Evolutionary conservation across 2,888 invertebrate genomes (phyloP).

Genomic region (Thera obeliscata): DNA sequence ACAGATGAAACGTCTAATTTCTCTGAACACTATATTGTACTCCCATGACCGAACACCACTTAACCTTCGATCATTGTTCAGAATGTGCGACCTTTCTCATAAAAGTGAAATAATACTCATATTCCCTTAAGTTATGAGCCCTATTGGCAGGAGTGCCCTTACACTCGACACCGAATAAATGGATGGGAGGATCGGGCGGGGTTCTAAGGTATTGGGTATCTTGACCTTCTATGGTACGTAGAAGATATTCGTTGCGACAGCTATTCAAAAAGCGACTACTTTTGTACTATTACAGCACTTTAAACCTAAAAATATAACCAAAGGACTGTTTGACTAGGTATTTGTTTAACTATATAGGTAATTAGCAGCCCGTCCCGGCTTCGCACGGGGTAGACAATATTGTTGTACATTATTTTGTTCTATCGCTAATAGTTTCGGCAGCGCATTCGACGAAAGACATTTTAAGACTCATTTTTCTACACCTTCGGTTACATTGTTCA

Average conservation of each 20-base stretch:
- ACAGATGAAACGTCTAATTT: too few species aligned
- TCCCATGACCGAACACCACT: conserved; percentile 8
- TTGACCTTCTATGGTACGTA: neutral
- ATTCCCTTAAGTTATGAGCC: conserved; percentile 14
- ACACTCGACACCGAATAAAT: conserved; percentile 31
- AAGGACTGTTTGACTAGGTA: too few species aligned
- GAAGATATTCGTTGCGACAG: neutral
- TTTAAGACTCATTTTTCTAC: too few species aligned
- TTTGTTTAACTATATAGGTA: too few species aligned
- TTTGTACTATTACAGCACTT: too few species aligned
- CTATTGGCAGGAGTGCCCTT: conserved; percentile 35
- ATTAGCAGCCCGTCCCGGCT: too few species aligned
- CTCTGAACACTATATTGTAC: neutral
- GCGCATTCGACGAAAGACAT: too few species aligned
- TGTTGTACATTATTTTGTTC: too few species aligned
- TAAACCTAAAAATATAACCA: too few species aligned
- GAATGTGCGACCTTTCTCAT: conserved; percentile 18
- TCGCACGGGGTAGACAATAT: too few species aligned
- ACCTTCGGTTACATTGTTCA: too few species aligned
- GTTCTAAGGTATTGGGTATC: neutral
- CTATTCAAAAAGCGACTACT: neutral
- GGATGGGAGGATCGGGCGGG: conserved; percentile 1
- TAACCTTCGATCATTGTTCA: conserved; percentile 11
- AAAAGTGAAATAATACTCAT: conserved; percentile 33
- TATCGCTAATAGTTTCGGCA: too few species aligned